phyloP scores from a whole-genome alignment of 2,797 vertebrate species.

The Aulostomus chinensis region DNA sequence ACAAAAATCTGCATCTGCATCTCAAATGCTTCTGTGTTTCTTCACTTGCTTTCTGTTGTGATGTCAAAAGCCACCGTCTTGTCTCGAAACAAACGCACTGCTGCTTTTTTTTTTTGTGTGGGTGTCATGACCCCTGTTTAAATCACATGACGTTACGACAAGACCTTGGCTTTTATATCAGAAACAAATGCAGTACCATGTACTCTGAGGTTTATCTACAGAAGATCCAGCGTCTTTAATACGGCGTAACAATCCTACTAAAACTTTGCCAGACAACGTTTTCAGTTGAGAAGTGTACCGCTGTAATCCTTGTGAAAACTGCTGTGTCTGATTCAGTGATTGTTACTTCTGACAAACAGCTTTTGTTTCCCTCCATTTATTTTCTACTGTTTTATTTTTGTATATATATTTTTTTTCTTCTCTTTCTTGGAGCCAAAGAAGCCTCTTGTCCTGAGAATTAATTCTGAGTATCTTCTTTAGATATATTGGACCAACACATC shows the following conservation, averaged over 20 bases:
- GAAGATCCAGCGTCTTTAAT: conserved; percentile 65
- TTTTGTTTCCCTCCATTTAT: conserved; percentile 15
- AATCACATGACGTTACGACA: conserved; percentile 5
- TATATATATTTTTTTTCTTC: conserved; percentile 16
- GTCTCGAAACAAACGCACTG: conserved; percentile 23
- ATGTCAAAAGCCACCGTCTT: conserved; percentile 80
- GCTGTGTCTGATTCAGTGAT: conserved; percentile 15
- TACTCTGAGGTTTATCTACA: conserved; percentile 74
- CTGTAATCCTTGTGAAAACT: conserved; percentile 26
- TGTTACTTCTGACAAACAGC: conserved; percentile 21
- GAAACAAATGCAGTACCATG: conserved; percentile 60
- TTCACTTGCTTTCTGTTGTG: conserved; percentile 66
- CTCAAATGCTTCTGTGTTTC: conserved; percentile 68
- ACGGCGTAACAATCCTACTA: conserved; percentile 2
- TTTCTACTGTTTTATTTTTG: conserved; percentile 21
- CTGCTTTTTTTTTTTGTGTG: background rate
- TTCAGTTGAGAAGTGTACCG: conserved; percentile 11
- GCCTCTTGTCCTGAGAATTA: conserved; percentile 24
- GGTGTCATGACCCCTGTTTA: background rate
- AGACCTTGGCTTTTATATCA: conserved; percentile 83
- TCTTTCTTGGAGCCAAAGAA: conserved; percentile 51
- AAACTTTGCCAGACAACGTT: background rate
- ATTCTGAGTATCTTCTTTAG: conserved; percentile 76
- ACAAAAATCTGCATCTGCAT: conserved; percentile 61
- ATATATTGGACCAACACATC: conserved; percentile 74